phyloP scores from a whole-genome alignment of 2,888 invertebrate species.

The Eugnorisma glareosa region DNA sequence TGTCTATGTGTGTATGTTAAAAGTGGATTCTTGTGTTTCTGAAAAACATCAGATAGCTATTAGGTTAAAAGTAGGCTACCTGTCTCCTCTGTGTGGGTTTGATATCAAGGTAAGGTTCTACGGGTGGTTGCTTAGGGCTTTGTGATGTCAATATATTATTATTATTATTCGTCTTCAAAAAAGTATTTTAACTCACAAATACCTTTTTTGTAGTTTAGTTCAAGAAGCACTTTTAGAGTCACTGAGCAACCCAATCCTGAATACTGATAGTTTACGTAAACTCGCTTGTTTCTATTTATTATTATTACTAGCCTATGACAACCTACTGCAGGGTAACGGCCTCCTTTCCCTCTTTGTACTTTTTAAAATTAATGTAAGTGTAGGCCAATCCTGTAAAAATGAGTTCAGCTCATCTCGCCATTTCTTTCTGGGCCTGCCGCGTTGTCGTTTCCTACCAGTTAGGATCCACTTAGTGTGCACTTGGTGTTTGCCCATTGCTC shows the following conservation, averaged over 20 bases:
- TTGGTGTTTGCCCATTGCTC: neutral
- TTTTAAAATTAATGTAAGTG: neutral
- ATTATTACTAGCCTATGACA: neutral
- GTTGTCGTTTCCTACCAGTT: neutral
- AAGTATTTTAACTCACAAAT: too few species aligned
- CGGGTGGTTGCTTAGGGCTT: neutral
- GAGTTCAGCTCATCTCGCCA: neutral
- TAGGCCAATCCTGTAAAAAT: neutral
- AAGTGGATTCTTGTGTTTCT: constrained; percentile 15
- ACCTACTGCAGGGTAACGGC: neutral
- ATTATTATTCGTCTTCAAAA: too few species aligned
- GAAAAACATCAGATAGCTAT: constrained; percentile 41
- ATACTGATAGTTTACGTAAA: neutral
- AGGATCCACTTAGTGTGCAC: neutral
- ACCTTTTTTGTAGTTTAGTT: neutral
- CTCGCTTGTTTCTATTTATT: neutral
- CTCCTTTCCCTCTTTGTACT: too few species aligned
- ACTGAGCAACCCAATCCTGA: neutral
- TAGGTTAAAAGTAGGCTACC: constrained; percentile 4
- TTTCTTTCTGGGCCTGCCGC: neutral
- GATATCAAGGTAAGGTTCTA: constrained; percentile 10
- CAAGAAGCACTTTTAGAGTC: neutral
- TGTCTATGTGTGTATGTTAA: neutral
- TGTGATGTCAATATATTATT: neutral
- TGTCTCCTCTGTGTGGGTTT: constrained; percentile 12